Percentiles rank a stretch among this genome's conserved stretches.
phyloP scores from a whole-genome alignment of 2,113 vertebrate genomes.

The Ahaetulla prasina region DNA sequence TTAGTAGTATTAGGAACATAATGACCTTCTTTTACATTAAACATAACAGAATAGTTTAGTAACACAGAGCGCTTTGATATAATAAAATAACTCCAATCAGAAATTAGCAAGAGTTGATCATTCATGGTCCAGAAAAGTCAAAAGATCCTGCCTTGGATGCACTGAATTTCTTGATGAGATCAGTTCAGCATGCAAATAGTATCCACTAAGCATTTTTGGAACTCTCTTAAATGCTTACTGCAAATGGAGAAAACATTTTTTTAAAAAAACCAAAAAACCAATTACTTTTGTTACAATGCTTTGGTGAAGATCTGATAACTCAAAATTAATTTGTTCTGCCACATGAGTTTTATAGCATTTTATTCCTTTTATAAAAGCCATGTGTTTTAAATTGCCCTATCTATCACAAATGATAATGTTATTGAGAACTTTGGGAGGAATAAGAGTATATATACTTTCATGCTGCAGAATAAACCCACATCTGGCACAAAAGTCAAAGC shows the following conservation, averaged over 20 bases:
- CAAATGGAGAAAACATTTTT: neutral
- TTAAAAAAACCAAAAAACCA: neutral
- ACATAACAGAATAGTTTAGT: neutral
- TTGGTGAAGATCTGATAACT: slow-evolving; percentile 31
- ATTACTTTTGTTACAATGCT: slow-evolving; percentile 25
- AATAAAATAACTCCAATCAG: neutral
- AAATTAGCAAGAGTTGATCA: neutral
- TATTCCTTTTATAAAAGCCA: slow-evolving; percentile 25
- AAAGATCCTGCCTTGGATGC: neutral
- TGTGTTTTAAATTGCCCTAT: slow-evolving; percentile 35
- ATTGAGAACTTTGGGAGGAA: neutral
- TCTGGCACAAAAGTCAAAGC: neutral
- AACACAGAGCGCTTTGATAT: neutral
- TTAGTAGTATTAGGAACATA: neutral
- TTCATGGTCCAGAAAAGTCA: neutral
- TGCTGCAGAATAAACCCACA: slow-evolving; percentile 1
- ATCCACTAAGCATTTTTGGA: neutral
- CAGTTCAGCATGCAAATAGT: neutral
- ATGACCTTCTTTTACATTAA: neutral
- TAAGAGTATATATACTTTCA: neutral
- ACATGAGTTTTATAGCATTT: slow-evolving; percentile 34
- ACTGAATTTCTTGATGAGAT: slow-evolving; percentile 6
- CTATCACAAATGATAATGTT: slow-evolving; percentile 28
- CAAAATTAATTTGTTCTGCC: slow-evolving; percentile 52
- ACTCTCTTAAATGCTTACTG: neutral